These are phyloP conservation scores for Xenopus petersii DNA, from an alignment of 2,797 vertebrate species.

Conservation along the genomic window DNA sequence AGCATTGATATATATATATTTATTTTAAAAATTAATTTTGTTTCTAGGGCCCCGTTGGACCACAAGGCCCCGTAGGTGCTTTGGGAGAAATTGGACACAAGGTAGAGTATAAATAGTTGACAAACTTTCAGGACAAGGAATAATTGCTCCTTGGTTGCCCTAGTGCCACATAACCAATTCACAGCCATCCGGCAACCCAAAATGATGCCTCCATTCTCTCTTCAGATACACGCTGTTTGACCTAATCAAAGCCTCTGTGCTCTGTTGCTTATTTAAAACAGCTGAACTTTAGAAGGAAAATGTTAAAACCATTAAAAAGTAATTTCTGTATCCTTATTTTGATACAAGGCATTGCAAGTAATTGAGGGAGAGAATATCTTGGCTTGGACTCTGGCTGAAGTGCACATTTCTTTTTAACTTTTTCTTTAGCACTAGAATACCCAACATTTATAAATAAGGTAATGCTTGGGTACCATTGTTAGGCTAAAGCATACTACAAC, in stretches of 20 bases:
- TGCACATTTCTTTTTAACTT: neutral
- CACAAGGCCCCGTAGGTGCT: constrained; percentile 78
- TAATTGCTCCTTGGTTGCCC: too few relatives aligned
- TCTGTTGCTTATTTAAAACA: constrained; percentile 20
- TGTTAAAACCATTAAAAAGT: constrained; percentile 16
- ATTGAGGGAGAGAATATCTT: constrained; percentile 9
- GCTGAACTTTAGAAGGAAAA: constrained; percentile 18
- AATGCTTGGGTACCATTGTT: neutral
- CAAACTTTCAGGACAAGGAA: too few relatives aligned
- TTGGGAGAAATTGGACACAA: constrained; percentile 88
- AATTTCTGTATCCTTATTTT: neutral
- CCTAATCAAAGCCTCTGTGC: neutral
- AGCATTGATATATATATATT: neutral
- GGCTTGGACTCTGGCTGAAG: neutral
- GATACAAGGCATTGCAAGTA: constrained; percentile 4
- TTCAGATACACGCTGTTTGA: neutral
- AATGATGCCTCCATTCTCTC: neutral
- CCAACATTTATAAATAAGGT: neutral
- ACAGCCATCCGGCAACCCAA: too few relatives aligned
- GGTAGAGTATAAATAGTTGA: constrained; percentile 60
- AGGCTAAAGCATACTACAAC: too few relatives aligned
- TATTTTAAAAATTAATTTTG: constrained; percentile 33
- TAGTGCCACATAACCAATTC: too few relatives aligned
- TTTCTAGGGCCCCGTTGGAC: constrained; percentile 82
- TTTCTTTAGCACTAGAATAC: neutral